Conservation (phyloP, 1,140 invertebrate species). For the Schlechtendalia chinensis region DNA sequence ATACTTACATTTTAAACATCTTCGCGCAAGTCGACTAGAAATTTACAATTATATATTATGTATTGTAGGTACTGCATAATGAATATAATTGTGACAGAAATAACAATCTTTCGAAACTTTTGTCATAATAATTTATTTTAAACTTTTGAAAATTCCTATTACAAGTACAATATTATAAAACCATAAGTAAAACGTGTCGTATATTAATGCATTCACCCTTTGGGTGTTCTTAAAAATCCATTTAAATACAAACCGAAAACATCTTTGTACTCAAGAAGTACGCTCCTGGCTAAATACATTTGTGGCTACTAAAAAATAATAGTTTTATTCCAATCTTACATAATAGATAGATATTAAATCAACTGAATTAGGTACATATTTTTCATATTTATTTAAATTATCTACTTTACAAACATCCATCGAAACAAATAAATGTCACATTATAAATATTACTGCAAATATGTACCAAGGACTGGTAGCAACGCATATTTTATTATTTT, state of each 20-base stretch:
- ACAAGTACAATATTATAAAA: not conserved
- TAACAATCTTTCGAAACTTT: not conserved
- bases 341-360: not conserved
- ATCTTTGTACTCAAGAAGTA: not conserved
- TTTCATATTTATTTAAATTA: not conserved
- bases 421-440: too few species aligned
- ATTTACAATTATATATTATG: too few species aligned
- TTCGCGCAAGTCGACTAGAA: too few species aligned
- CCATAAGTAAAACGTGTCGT: constrained; percentile 12
- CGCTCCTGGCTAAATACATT: not conserved
- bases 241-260: constrained; percentile 12
- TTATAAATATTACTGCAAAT: too few species aligned
- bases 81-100: not conserved
- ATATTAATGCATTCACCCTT: constrained; percentile 9
- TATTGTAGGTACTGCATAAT: too few species aligned
- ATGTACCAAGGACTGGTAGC: too few species aligned
- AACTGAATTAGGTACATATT: not conserved
- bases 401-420: not conserved
- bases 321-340: not conserved
- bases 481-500: too few species aligned
- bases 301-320: not conserved
- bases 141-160: constrained; percentile 1
- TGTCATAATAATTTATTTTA: not conserved
- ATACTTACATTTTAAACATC: too few species aligned
- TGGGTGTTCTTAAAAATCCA: constrained; percentile 26